Base-by-base conservation (phyloP, 2,888 invertebrate species). In the Sphaerophoria rueppellii region DNA sequence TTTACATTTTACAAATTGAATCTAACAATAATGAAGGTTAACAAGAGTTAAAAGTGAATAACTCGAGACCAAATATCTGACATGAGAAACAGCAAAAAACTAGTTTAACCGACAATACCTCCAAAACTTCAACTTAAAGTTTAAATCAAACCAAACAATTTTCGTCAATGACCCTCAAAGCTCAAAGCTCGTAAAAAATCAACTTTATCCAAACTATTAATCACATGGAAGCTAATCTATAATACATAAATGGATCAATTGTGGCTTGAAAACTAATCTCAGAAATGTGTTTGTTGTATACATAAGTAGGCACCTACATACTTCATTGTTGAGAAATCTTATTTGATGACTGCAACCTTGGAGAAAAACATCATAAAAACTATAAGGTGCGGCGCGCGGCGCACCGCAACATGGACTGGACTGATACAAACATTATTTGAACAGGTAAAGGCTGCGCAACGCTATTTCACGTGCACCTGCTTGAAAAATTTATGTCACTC, bases 281-380 rank as follows among this genome's bases (percentile, higher is more conserved):
- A 12, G 61, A 40, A 32, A 24, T 24, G 2, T 24, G 24, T 24
- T 24, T 24, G 24, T 24, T 24, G 24, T 24, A 24, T 24, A 24
- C 24, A 24, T 24, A 24, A 1, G 24, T 24, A 24, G 24, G 24
- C 24, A 24, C 24, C 24, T 24, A 48, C 4, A 16, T n/a, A 34
- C 11, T 14, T 48, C 11, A 6, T 63, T 74, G 35, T 65, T 50
- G 32, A 52, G 72, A 72, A 58, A 63, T 71, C 16, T 63, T 63
- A 34, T 63, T 46, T 48, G 14, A 48, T 63, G 34, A 9, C 35
- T 63, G 48, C 16, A 32, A 48, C 63, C 63, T 48, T 63, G 63
- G 37, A 58, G 37, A 58, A 12, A 2, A 43, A 40, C 40, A 60
- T 40, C 14, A 6, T 24, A 60, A 40, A 58, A 6, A 6, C 11